A percentile compares a stretch with the other conserved stretches of the same genome.
Conservation (phyloP, 1,140 invertebrate genomes). For the Cherax quadricarinatus region DNA sequence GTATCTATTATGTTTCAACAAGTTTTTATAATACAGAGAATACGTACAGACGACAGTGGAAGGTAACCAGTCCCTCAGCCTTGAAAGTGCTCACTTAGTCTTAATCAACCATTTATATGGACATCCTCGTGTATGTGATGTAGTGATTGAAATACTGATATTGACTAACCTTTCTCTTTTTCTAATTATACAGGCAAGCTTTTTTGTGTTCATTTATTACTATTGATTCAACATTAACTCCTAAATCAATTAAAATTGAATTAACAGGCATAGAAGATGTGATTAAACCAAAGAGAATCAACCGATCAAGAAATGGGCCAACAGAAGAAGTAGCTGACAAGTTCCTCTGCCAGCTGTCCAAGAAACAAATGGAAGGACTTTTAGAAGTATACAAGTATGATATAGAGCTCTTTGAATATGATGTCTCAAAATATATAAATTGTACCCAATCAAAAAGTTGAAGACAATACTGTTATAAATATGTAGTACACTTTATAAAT, state of each 20-base stretch:
- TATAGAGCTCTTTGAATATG: slow-evolving; percentile 73
- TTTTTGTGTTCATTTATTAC: too few species aligned
- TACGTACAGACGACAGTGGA: too few species aligned
- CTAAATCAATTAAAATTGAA: not conserved
- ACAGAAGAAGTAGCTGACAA: slow-evolving; percentile 72
- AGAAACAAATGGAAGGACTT: slow-evolving; percentile 70
- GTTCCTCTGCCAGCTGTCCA: slow-evolving; percentile 72
- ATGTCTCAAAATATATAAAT: slow-evolving; percentile 60
- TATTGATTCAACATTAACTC: too few species aligned
- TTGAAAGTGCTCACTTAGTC: too few species aligned
- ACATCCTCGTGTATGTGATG: too few species aligned
- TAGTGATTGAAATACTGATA: too few species aligned
- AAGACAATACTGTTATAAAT: not conserved
- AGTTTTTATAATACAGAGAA: too few species aligned
- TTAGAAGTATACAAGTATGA: slow-evolving; percentile 73
- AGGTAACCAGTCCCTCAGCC: too few species aligned
- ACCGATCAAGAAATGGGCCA: slow-evolving; percentile 68
- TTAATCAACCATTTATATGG: too few species aligned
- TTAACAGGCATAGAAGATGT: slow-evolving; percentile 55
- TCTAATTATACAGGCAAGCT: too few species aligned
- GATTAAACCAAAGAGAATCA: slow-evolving; percentile 70
- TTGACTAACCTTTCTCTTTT: too few species aligned
- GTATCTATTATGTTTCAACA: too few species aligned
- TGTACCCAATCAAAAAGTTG: slow-evolving; percentile 34
- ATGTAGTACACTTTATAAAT: not conserved